phyloP scores from a whole-genome alignment of 2,797 vertebrate genomes.

The Cryptoprocta ferox region DNA sequence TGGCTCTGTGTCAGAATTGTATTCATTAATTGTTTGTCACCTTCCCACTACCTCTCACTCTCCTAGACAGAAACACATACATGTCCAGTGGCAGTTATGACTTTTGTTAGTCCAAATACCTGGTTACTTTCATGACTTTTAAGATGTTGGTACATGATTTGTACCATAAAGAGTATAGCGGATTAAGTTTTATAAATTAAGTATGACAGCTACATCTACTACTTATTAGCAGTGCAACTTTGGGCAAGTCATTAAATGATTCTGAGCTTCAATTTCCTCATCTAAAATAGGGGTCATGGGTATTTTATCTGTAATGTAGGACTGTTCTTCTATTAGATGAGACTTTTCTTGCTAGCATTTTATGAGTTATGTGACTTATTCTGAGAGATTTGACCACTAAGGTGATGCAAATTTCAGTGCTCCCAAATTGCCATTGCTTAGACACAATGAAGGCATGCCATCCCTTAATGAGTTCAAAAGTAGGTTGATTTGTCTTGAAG shows the following conservation, averaged over 20 bases:
- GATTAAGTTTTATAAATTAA: not conserved
- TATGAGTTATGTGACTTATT: not conserved
- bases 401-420: not conserved
- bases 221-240: not conserved
- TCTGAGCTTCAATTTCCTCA: not conserved
- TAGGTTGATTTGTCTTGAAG: slow-evolving; percentile 8
- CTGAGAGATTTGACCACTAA: not conserved
- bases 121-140: not conserved
- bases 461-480: not conserved
- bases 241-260: not conserved
- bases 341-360: not conserved
- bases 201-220: not conserved
- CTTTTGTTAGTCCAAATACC: not conserved
- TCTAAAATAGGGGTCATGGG: not conserved
- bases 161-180: not conserved
- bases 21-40: not conserved
- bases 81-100: not conserved
- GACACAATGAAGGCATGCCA: not conserved
- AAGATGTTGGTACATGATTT: not conserved
- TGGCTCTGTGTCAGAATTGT: not conserved
- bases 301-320: not conserved
- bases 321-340: not conserved
- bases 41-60: not conserved
- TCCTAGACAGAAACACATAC: not conserved
- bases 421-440: not conserved